These are phyloP conservation scores for Lynx canadensis DNA, from an alignment of 2,113 vertebrate genomes.

Conservation along the genomic window DNA sequence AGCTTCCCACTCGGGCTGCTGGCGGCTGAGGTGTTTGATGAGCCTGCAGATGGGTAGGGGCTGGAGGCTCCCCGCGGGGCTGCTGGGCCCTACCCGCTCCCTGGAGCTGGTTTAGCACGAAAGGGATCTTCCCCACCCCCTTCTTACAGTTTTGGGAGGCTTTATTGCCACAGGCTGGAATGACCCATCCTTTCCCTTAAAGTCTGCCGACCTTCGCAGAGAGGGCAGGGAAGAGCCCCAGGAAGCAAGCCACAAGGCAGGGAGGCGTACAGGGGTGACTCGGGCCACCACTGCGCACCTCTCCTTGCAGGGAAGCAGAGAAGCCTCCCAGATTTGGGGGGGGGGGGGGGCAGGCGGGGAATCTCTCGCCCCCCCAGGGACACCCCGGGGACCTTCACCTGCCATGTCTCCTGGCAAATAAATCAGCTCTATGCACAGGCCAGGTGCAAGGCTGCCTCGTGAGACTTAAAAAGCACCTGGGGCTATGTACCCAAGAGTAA, in stretches of 20 bases:
- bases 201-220: background rate
- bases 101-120: slow-evolving; percentile 74
- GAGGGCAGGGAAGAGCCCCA: background rate
- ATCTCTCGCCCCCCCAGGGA: background rate
- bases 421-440: background rate
- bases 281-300: background rate
- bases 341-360: background rate
- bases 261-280: background rate
- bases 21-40: slow-evolving; percentile 83
- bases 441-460: background rate
- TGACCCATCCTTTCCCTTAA: background rate
- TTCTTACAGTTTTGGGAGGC: background rate
- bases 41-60: slow-evolving; percentile 85
- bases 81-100: slow-evolving; percentile 77
- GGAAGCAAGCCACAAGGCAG: background rate
- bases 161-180: background rate
- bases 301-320: background rate
- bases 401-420: background rate
- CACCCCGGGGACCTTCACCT: background rate
- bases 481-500: rapidly evolving
- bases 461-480: background rate
- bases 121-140: slow-evolving; percentile 56
- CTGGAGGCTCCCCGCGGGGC: slow-evolving; percentile 69
- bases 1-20: slow-evolving; percentile 81
- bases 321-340: background rate